phyloP scores from a whole-genome alignment of 64 coral and sea anemone genomes.

The Pocillopora verrucosa region DNA sequence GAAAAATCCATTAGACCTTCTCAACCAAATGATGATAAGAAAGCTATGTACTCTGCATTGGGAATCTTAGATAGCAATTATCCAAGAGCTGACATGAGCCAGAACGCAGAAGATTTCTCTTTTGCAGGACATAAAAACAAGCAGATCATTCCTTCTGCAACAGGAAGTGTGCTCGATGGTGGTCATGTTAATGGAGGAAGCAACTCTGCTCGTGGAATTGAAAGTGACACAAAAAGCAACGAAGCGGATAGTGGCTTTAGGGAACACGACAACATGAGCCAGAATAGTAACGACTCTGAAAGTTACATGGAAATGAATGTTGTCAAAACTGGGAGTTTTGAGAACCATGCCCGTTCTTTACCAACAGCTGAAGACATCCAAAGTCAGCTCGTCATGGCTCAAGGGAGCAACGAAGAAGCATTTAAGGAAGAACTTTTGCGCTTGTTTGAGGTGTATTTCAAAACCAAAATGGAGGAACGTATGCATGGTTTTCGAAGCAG shows the following conservation, averaged over 20 bases:
- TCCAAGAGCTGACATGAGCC: too few species aligned
- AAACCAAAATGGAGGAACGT: constrained; percentile 70
- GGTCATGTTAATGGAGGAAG: not conserved
- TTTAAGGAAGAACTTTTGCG: constrained; percentile 71
- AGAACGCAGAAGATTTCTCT: not conserved
- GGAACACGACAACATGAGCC: not conserved
- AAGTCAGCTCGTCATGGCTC: not conserved
- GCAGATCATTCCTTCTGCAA: not conserved
- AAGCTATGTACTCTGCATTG: too few species aligned
- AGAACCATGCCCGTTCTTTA: not conserved
- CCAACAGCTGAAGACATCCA: not conserved
- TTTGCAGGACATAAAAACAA: not conserved
- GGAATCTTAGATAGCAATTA: too few species aligned
- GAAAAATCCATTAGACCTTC: too few species aligned
- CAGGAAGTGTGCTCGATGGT: not conserved
- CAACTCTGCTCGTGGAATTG: not conserved
- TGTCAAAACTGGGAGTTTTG: not conserved
- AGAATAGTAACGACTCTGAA: not conserved
- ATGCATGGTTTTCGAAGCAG: constrained; percentile 27
- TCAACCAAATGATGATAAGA: too few species aligned
- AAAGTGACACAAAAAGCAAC: too few species aligned
- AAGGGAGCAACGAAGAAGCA: constrained; percentile 41
- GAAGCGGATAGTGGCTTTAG: not conserved
- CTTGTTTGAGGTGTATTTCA: constrained; percentile 84
- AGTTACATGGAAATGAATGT: not conserved